These are phyloP conservation scores for Hyppa rectilinea DNA, from an alignment of 2,888 invertebrate species.

Conservation along the genomic window DNA sequence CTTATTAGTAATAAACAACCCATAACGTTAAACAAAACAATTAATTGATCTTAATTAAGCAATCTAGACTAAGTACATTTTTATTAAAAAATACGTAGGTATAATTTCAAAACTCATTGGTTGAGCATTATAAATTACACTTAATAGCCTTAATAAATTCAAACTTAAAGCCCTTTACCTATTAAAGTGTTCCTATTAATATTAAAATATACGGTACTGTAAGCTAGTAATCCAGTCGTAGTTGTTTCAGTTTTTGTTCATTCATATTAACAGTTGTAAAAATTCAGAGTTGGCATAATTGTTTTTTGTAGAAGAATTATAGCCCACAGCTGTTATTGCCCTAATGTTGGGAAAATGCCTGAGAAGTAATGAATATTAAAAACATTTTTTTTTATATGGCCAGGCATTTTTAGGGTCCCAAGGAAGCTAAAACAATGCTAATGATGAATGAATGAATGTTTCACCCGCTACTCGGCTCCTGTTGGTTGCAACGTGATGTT, in stretches of 20 bases:
- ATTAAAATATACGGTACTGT: constrained; percentile 55
- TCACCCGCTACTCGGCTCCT: too few species aligned
- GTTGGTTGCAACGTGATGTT: too few species aligned
- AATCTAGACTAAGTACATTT: constrained; percentile 24
- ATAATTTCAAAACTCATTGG: constrained; percentile 47
- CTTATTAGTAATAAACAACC: background rate
- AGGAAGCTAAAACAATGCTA: background rate
- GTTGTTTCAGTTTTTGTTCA: constrained; percentile 42
- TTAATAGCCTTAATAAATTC: constrained; percentile 60
- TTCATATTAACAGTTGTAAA: constrained; percentile 44
- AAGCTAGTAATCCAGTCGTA: constrained; percentile 49
- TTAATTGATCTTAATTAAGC: background rate
- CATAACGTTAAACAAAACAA: background rate
- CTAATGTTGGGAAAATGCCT: background rate
- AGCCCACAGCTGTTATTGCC: background rate
- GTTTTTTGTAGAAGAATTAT: constrained; percentile 3
- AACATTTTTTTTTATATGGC: background rate
- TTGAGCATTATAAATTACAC: constrained; percentile 53
- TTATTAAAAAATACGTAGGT: constrained; percentile 23
- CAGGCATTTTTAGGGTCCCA: background rate
- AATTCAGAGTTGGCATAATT: constrained; percentile 35
- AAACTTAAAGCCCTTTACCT: constrained; percentile 54
- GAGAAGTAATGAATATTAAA: background rate
- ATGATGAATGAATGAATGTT: too few species aligned
- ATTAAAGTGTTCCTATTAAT: constrained; percentile 60